These are phyloP conservation scores for Apolygus lucorum DNA, from an alignment of 1,140 invertebrate genomes.

Conservation along the genomic window DNA sequence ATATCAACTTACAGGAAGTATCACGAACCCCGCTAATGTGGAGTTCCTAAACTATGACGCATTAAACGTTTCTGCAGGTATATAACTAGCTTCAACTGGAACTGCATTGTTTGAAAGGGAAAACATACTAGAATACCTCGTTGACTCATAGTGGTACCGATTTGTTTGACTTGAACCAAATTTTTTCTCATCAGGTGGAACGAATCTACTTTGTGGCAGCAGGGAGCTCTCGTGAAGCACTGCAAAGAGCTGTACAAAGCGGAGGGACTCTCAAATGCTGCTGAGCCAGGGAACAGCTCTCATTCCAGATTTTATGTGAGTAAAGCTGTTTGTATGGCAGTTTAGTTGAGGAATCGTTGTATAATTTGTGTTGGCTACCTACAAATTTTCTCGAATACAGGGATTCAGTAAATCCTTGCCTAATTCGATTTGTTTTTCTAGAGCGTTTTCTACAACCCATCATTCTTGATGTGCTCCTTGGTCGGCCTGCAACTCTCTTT, in stretches of 20 bases:
- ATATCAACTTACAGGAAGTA: too few species aligned
- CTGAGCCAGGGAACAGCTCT: slow-evolving; percentile 71
- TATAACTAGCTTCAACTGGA: background rate
- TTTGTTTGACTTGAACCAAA: too few species aligned
- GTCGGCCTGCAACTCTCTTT: slow-evolving; percentile 62
- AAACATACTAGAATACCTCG: background rate
- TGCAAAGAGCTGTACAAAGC: slow-evolving; percentile 71
- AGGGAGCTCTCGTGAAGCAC: slow-evolving; percentile 71
- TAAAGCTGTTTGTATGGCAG: too few species aligned
- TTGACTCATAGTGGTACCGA: too few species aligned
- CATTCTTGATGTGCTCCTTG: slow-evolving; percentile 62
- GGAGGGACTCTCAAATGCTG: slow-evolving; percentile 56
- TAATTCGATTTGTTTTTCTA: slow-evolving; percentile 42
- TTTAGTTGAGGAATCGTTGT: too few species aligned
- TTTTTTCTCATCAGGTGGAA: slow-evolving; percentile 50
- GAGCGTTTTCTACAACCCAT: slow-evolving; percentile 82
- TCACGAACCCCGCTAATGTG: too few species aligned
- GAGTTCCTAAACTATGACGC: too few species aligned
- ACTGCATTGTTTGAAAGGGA: background rate
- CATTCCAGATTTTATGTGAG: slow-evolving; percentile 80
- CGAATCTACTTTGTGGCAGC: slow-evolving; percentile 61
- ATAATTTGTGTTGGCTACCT: too few species aligned
- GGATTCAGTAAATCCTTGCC: too few species aligned
- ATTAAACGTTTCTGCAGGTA: too few species aligned
- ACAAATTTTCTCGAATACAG: too few species aligned